These are phyloP conservation scores for Diabrotica virgifera DNA, from an alignment of 1,140 invertebrate genomes.

Conservation along the genomic window DNA sequence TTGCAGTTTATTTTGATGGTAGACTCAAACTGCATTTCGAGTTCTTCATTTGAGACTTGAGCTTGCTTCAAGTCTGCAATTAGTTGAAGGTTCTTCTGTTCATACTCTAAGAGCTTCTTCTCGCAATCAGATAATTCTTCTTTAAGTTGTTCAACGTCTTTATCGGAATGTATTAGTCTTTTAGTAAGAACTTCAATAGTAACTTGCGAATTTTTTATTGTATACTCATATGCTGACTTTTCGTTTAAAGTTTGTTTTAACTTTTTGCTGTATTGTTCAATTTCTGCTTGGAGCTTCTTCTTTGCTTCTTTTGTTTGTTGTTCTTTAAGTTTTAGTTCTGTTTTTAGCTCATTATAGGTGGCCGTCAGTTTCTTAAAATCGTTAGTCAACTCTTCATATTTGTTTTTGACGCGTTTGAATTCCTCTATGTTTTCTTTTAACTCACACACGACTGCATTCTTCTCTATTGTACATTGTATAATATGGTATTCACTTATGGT, in stretches of 20 bases:
- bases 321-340: constrained; percentile 9
- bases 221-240: constrained; percentile 52
- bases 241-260: constrained; percentile 48
- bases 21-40: constrained; percentile 43
- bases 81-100: constrained; percentile 47
- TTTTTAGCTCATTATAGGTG: constrained; percentile 22
- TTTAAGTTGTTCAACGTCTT: constrained; percentile 54
- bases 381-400: constrained; percentile 45
- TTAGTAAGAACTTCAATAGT: constrained; percentile 54
- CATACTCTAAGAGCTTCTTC: constrained; percentile 48
- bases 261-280: constrained; percentile 43
- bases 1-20: constrained; percentile 33
- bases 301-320: constrained; percentile 26
- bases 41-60: constrained; percentile 38
- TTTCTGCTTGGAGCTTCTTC: constrained; percentile 25
- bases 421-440: constrained; percentile 47
- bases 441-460: constrained; percentile 49
- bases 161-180: constrained; percentile 52
- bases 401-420: constrained; percentile 45
- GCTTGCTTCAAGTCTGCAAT: constrained; percentile 45
- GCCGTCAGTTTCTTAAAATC: constrained; percentile 22
- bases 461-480: constrained; percentile 53
- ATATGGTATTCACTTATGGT: constrained; percentile 53
- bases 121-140: constrained; percentile 50
- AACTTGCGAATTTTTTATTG: constrained; percentile 49